Evolutionary conservation across 2,113 vertebrate genomes (phyloP).

Genomic region (Hucho hucho): DNA sequence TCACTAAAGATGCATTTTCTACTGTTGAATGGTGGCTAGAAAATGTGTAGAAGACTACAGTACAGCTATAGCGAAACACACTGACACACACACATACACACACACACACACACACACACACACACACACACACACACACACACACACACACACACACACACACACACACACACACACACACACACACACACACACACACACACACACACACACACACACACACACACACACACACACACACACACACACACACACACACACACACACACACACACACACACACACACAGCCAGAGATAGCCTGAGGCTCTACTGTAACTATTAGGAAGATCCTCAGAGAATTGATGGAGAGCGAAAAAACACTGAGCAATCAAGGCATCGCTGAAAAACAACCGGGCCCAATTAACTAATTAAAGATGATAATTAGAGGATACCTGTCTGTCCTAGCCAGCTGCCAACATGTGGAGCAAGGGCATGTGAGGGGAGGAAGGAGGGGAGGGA

Average conservation of each 20-base stretch:
- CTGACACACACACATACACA: no score
- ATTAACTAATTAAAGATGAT: constrained; percentile 37
- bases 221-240: no score
- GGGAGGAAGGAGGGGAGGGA: not conserved
- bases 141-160: no score
- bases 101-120: no score
- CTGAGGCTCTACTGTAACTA: not conserved
- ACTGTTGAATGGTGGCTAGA: not conserved
- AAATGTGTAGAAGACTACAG: not conserved
- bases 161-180: no score
- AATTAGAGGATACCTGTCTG: constrained; percentile 24
- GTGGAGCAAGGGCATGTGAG: constrained; percentile 9
- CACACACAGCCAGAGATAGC: not conserved
- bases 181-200: no score
- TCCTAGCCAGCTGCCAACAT: constrained; percentile 8
- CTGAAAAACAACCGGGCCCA: constrained; percentile 14
- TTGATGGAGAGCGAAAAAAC: not conserved
- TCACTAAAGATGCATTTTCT: not conserved
- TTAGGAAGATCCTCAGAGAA: not conserved
- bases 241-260: no score
- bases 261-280: no score
- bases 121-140: no score
- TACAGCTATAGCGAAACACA: no score
- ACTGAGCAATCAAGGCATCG: not conserved
- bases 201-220: no score